These are phyloP conservation scores for Torymus auratus DNA, from an alignment of 2,888 invertebrate genomes.

Conservation along the genomic window DNA sequence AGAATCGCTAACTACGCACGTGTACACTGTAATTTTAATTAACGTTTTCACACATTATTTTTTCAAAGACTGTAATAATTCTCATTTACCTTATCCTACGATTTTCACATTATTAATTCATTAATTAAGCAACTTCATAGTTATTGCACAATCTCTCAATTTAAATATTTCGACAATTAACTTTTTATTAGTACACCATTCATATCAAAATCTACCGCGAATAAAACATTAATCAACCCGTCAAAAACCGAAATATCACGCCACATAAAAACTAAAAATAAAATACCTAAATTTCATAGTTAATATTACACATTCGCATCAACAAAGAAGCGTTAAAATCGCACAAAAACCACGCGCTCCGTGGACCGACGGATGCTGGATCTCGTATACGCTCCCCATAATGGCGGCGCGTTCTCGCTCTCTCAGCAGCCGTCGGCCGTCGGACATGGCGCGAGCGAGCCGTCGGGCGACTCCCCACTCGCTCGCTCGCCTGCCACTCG, in stretches of 20 bases:
- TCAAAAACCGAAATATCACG: too few relatives aligned
- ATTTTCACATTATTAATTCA: not conserved
- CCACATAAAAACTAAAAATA: too few relatives aligned
- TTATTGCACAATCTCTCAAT: conserved; percentile 12
- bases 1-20: not conserved
- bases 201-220: too few relatives aligned
- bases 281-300: not conserved
- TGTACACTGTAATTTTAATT: conserved; percentile 30
- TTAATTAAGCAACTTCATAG: conserved; percentile 19
- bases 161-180: not conserved
- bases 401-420: conserved; percentile 58
- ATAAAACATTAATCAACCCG: too few relatives aligned
- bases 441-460: conserved; percentile 69
- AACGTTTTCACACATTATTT: conserved; percentile 11
- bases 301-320: not conserved
- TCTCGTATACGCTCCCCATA: not conserved
- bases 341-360: not conserved
- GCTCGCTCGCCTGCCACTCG: conserved; percentile 56
- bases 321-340: not conserved
- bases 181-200: too few relatives aligned
- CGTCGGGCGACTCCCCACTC: conserved; percentile 51
- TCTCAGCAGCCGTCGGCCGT: conserved; percentile 70
- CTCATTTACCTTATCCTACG: not conserved
- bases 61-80: conserved; percentile 9
- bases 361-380: conserved; percentile 50